A percentile compares a stretch with the other conserved stretches of the same genome.
These are phyloP conservation scores for Pantherophis guttatus DNA, from an alignment of 2,113 vertebrate genomes.

Conservation along the genomic window DNA sequence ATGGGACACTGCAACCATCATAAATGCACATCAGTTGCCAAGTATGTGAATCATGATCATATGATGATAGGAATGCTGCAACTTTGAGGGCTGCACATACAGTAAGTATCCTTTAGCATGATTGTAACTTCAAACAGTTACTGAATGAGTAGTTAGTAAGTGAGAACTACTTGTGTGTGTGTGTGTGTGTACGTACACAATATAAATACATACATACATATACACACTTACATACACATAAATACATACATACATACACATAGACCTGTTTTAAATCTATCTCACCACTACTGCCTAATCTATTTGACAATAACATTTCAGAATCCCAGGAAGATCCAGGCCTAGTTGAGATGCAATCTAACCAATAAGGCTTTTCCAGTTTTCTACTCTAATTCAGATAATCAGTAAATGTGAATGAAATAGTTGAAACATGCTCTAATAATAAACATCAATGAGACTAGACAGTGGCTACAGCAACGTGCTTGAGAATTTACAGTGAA, in stretches of 20 bases:
- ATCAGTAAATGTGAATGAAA: neutral
- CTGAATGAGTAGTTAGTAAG: neutral
- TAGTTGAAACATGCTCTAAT: neutral
- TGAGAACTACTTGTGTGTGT: neutral
- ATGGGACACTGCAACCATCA: neutral
- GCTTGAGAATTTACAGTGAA: neutral
- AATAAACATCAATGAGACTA: neutral
- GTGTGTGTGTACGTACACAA: no score
- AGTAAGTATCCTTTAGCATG: neutral
- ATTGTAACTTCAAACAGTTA: neutral
- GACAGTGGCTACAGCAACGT: neutral
- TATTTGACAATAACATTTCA: neutral
- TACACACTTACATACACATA: neutral
- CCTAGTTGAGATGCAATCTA: neutral
- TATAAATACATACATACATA: neutral
- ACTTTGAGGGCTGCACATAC: neutral
- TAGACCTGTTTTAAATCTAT: neutral
- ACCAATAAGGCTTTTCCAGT: neutral
- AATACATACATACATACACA: neutral
- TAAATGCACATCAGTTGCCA: neutral
- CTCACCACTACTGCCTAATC: neutral
- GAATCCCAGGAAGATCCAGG: neutral
- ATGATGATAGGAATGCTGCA: neutral
- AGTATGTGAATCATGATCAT: neutral
- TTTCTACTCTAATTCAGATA: neutral